These are phyloP conservation scores for Mormyrus hasselquistii DNA, from an alignment of 2,797 vertebrate species.

Conservation along the genomic window DNA sequence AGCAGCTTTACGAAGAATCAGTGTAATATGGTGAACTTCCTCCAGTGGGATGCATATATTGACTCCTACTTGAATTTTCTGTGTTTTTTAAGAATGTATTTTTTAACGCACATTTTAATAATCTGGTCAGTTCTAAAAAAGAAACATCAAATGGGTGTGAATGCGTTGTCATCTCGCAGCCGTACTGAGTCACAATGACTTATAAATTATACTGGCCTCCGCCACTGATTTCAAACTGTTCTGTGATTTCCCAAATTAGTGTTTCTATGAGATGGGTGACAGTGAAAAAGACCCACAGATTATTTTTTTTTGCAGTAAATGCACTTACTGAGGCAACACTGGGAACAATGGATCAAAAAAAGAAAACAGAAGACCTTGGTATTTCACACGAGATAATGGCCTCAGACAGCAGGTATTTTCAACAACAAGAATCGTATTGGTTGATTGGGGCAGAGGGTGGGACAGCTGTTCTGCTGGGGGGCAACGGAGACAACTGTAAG, in stretches of 20 bases:
- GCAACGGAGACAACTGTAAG: not conserved
- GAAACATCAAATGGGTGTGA: not conserved
- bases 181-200: not conserved
- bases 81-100: not conserved
- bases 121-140: not conserved
- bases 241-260: not conserved
- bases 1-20: not conserved
- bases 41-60: not conserved
- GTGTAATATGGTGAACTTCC: not conserved
- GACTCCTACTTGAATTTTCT: not conserved
- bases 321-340: not conserved
- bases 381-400: not conserved
- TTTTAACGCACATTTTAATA: not conserved
- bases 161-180: not conserved
- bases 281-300: not conserved
- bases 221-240: not conserved
- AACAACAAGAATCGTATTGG: not conserved
- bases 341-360: not conserved
- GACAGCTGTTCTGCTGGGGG: not conserved
- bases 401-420: not conserved
- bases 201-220: not conserved
- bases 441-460: not conserved
- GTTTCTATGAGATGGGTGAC: not conserved
- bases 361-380: not conserved
- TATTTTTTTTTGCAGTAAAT: not conserved